These are phyloP conservation scores for Cydia splendana DNA, from an alignment of 1,140 invertebrate genomes.

Conservation along the genomic window DNA sequence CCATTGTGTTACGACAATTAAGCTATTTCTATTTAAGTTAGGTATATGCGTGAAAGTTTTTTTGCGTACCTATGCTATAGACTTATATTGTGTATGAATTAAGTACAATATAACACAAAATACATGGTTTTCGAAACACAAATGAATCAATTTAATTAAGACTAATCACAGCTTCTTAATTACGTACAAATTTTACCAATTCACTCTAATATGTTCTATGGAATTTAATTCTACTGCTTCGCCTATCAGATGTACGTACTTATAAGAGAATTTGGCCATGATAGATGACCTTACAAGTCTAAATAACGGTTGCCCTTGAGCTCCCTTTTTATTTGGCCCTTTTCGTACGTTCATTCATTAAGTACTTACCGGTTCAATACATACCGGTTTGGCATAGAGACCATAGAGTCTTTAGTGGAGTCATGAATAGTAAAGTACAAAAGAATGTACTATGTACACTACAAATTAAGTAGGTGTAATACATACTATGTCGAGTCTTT, in stretches of 20 bases:
- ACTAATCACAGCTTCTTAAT: too few species aligned
- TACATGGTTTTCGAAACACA: too few species aligned
- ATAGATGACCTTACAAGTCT: constrained; percentile 13
- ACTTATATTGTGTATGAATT: too few species aligned
- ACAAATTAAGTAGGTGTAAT: not conserved
- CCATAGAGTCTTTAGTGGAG: not conserved
- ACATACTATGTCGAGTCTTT: too few species aligned
- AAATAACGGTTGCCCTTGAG: constrained; percentile 29
- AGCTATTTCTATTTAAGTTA: too few species aligned
- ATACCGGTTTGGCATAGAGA: not conserved
- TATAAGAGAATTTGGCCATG: not conserved
- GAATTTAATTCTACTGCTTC: not conserved
- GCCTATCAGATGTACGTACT: not conserved
- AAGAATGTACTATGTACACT: not conserved
- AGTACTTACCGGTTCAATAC: not conserved
- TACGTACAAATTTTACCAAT: too few species aligned
- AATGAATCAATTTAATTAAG: too few species aligned
- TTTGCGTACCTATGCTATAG: too few species aligned
- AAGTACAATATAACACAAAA: too few species aligned
- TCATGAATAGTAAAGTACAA: not conserved
- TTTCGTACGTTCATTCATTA: constrained; percentile 7
- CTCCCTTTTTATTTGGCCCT: constrained; percentile 16
- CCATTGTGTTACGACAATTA: too few species aligned
- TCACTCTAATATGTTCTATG: not conserved
- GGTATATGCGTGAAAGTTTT: too few species aligned